Percentiles rank a stretch among this genome's conserved stretches.
Evolutionary conservation across 2,888 invertebrate species (phyloP).

Genomic region (Protodeltote pygarga): DNA sequence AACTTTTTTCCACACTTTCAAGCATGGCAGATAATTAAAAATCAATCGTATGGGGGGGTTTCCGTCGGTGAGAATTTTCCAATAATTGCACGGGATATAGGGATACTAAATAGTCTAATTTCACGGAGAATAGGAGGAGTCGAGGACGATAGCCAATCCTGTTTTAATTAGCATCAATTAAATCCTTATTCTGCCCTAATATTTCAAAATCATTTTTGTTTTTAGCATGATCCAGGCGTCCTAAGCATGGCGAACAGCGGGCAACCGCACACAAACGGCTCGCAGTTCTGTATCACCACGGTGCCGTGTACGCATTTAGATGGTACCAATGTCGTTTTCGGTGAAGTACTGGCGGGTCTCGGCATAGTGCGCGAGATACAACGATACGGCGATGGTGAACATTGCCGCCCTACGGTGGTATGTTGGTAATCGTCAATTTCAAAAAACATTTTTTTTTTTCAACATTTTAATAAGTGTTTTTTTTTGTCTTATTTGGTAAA

Average conservation of each 20-base stretch:
- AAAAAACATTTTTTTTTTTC: slow-evolving; percentile 2
- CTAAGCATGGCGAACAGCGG: slow-evolving; percentile 94
- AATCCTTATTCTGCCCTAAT: too few species aligned
- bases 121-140: too few species aligned
- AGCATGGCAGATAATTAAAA: too few species aligned
- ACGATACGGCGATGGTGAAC: slow-evolving; percentile 81
- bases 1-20: too few species aligned
- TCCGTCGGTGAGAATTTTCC: too few species aligned
- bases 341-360: slow-evolving; percentile 92
- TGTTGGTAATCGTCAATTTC: slow-evolving; percentile 57
- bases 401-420: slow-evolving; percentile 88
- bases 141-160: too few species aligned
- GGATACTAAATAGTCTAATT: too few species aligned
- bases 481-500: too few species aligned
- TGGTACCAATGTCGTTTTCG: slow-evolving; percentile 93
- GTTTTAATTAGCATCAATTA: too few species aligned
- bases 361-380: slow-evolving; percentile 91
- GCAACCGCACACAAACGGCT: slow-evolving; percentile 93
- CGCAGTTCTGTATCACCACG: slow-evolving; percentile 97
- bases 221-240: slow-evolving; percentile 88
- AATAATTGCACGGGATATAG: too few species aligned
- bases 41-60: too few species aligned
- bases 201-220: not conserved
- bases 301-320: slow-evolving; percentile 92
- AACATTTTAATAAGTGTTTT: too few species aligned